Evolutionary conservation across 2,113 vertebrate genomes (phyloP).

Genomic region (Paradoxurus hermaphroditus): DNA sequence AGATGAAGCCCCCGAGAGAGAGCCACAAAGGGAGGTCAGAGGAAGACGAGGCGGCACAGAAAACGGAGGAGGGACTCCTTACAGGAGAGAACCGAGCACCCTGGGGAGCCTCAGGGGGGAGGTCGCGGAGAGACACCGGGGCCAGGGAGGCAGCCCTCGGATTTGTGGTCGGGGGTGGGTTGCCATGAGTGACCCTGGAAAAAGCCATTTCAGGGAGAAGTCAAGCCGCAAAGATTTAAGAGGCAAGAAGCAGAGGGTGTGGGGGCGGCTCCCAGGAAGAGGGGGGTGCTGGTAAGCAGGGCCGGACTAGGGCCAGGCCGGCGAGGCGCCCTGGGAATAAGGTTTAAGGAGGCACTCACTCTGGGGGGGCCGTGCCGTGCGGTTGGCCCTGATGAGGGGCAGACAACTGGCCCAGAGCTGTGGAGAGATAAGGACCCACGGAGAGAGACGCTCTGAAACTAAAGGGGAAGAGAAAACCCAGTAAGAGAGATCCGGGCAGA

Average conservation of each 20-base stretch:
- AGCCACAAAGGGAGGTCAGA: background rate
- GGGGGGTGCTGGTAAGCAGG: background rate
- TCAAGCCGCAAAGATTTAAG: background rate
- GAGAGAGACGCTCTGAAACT: background rate
- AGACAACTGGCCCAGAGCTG: background rate
- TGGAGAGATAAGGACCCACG: background rate
- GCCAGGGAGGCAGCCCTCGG: background rate
- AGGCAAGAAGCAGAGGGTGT: background rate
- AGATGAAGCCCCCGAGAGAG: background rate
- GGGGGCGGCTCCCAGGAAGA: background rate
- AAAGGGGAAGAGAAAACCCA: background rate
- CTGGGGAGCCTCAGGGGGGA: background rate
- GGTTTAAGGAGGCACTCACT: background rate
- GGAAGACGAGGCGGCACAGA: background rate
- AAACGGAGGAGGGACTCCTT: background rate
- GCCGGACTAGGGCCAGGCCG: background rate
- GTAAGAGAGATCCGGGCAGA: background rate
- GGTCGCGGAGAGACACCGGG: background rate
- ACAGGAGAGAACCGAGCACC: background rate
- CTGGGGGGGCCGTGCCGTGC: rapidly evolving
- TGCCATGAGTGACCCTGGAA: background rate
- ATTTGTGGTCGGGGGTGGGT: background rate
- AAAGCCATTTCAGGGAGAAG: background rate
- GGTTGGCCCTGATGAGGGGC: background rate
- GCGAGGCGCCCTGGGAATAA: background rate